Evolutionary conservation across 2,797 vertebrate genomes (phyloP).

Genomic region (Triplophysa yarkandensis): DNA sequence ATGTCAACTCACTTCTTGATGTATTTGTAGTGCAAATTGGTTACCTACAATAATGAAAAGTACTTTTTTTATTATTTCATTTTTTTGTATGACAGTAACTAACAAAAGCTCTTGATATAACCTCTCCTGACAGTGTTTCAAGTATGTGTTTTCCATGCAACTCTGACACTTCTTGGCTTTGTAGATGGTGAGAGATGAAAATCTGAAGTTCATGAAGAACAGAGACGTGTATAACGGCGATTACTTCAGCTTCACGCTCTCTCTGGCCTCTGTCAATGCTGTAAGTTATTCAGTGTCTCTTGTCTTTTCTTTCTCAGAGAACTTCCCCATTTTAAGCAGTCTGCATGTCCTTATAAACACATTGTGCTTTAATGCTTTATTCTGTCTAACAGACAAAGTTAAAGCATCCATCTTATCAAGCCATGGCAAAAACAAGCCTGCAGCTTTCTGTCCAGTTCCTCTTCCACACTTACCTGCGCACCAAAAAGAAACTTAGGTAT

Average conservation of each 20-base stretch:
- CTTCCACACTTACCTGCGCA: conserved; percentile 95
- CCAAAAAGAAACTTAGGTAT: conserved; percentile 98
- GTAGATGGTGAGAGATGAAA: conserved; percentile 97
- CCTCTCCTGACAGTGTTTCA: background rate
- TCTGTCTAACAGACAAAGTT: conserved; percentile 86
- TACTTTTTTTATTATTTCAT: no score
- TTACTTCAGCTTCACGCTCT: conserved; percentile 98
- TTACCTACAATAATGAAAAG: no score
- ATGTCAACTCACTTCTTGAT: no score
- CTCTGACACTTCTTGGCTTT: background rate
- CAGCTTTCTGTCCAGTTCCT: conserved; percentile 95
- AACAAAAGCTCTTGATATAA: no score
- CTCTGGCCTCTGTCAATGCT: conserved; percentile 92
- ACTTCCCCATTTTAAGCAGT: background rate
- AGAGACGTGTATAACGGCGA: conserved; percentile 97
- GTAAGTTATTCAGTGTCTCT: conserved; percentile 71
- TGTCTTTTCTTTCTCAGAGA: background rate
- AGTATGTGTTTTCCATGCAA: background rate
- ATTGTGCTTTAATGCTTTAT: background rate
- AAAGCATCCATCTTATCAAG: conserved; percentile 91
- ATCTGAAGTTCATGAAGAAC: conserved; percentile 99
- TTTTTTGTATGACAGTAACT: no score
- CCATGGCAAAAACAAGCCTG: conserved; percentile 94
- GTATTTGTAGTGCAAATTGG: no score
- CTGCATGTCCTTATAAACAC: background rate